Evolutionary conservation across 2,113 vertebrate genomes (phyloP), one percentile per base, ranked within the genome.

Genomic region (Gnathonemus echidnorhynchus): DNA sequence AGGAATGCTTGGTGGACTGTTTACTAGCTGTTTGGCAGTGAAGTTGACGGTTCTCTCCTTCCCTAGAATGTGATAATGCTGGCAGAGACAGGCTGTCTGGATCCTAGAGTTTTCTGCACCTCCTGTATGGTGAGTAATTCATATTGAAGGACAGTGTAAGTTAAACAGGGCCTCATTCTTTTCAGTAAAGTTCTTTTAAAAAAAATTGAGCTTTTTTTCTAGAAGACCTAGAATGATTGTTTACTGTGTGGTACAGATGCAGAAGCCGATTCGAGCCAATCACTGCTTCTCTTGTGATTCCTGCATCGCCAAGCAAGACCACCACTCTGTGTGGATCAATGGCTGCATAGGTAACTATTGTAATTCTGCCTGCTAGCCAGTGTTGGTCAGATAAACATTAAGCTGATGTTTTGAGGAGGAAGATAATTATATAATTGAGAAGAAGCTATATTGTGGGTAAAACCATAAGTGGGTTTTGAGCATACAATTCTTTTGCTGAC

Each of bases 321-420:
- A 99, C 46, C 98, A 99, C 94, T 98, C 97, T 2, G 13, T 97
- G 48, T 99, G 98, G 97, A 97, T 95, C 91, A 98, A 98, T 91
- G 92, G 92, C 90, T 99, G 98, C 93, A 92, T 99, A 93, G 98
- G 98, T 98, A 90, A 94, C 5, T n/a, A 15, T 74, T 17, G 15
- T 31, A 27, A 39, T 39, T 27, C 49, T 53, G 8, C 4, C 8
- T 50, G 17, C 39, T 49, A 87, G 39, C n/a, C 24, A 13, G 45
- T 48, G 35, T 27, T 27, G 11, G 4, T 49, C n/a, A 62, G 13
- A 66, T 42, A 19, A 42, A 45, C 19, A 66, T 4, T 42, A 80
- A 42, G 35, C 10, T 31, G 39, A 35, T 53, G 86, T 87, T 24
- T 87, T 48, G 24, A 52, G 49, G 56, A 9, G 24, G 56, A 62